phyloP scores from a whole-genome alignment of 2,888 invertebrate species.

The Tetragonula carbonaria region DNA sequence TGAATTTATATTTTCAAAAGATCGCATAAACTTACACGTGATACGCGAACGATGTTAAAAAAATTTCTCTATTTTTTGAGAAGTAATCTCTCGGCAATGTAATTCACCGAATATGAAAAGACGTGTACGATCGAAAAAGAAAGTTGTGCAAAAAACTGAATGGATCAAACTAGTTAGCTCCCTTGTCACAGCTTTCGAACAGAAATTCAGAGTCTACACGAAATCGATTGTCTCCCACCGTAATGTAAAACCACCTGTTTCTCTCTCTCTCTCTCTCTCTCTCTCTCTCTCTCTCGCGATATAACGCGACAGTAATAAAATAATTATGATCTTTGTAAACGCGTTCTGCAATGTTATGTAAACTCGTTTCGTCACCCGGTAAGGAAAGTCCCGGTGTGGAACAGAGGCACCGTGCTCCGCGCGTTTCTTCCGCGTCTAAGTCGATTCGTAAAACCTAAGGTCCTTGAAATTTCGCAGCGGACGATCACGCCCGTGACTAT shows the following conservation, averaged over 20 bases:
- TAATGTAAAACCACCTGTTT: not conserved
- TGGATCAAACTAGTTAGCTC: not conserved
- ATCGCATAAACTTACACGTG: not conserved
- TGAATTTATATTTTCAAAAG: too few relatives aligned
- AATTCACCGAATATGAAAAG: not conserved
- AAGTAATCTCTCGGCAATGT: not conserved
- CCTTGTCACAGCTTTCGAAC: not conserved
- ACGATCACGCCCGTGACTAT: slow-evolving; percentile 66
- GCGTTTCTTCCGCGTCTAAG: slow-evolving; percentile 3
- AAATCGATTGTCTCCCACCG: slow-evolving; percentile 19
- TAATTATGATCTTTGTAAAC: slow-evolving; percentile 37
- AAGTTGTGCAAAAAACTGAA: not conserved
- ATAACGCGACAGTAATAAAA: slow-evolving; percentile 33
- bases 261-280: too few relatives aligned
- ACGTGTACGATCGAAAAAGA: not conserved
- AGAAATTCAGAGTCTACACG: not conserved
- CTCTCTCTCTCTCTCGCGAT: not conserved
- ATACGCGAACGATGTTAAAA: not conserved
- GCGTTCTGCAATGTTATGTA: slow-evolving; percentile 24
- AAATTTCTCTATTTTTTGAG: not conserved
- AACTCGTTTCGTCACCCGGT: slow-evolving; percentile 37
- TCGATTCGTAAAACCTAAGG: not conserved
- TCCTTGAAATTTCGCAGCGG: slow-evolving; percentile 32
- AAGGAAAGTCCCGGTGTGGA: slow-evolving; percentile 15
- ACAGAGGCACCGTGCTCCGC: not conserved